A percentile compares a stretch with the other conserved stretches of the same genome.
Evolutionary conservation across 2,888 invertebrate genomes (phyloP).

Genomic region (Tachystola acroxantha): DNA sequence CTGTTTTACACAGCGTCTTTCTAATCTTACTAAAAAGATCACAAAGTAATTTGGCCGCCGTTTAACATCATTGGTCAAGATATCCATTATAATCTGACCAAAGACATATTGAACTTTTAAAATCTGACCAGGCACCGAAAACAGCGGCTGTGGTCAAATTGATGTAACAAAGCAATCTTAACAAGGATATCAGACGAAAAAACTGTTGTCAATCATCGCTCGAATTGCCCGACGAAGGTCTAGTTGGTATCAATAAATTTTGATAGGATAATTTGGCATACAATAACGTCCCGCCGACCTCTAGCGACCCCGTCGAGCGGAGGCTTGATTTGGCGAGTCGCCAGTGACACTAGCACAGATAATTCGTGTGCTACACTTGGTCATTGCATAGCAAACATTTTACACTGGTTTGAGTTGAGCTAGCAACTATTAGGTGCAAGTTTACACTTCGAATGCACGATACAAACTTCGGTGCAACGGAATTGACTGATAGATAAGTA

Average conservation of each 20-base stretch:
- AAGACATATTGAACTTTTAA: no score
- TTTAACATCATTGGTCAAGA: no score
- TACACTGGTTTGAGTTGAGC: conserved; percentile 6
- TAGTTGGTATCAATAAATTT: conserved; percentile 35
- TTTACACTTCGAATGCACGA: conserved; percentile 10
- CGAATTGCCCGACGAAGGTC: conserved; percentile 8
- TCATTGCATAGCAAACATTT: conserved; percentile 10
- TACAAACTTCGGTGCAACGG: conserved; percentile 12
- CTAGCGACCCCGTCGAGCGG: conserved; percentile 32
- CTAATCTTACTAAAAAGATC: no score
- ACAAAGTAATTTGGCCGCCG: no score
- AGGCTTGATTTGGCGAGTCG: conserved; percentile 54
- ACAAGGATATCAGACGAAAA: no score
- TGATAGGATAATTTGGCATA: conserved; percentile 51
- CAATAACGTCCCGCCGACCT: conserved; percentile 36
- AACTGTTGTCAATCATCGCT: conserved; percentile 5
- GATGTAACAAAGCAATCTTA: no score
- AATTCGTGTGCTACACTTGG: conserved; percentile 27
- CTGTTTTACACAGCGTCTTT: no score
- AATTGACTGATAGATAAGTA: conserved; percentile 16
- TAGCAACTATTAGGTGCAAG: conserved; percentile 5
- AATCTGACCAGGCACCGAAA: no score
- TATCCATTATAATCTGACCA: no score
- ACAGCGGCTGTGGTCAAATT: no score
- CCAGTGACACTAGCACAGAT: conserved; percentile 60